Percentiles rank a stretch among this genome's conserved stretches.
These are phyloP conservation scores for Catharus minimus DNA, from an alignment of 2,113 vertebrate genomes.

Conservation along the genomic window DNA sequence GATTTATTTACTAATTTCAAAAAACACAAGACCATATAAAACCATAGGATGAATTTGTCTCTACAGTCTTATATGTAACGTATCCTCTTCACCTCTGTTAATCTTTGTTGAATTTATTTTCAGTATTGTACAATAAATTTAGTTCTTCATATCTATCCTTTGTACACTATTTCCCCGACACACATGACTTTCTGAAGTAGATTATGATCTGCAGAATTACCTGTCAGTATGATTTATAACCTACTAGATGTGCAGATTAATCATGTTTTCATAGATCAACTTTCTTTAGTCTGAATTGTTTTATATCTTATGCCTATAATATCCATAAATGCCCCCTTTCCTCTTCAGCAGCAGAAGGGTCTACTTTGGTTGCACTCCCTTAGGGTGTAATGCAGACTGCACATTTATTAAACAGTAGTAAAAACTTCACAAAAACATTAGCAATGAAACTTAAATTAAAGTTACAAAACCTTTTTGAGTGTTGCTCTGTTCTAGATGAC, in stretches of 20 bases:
- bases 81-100: background rate
- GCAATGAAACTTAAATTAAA: background rate
- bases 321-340: background rate
- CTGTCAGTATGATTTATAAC: background rate
- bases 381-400: background rate
- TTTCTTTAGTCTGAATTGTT: background rate
- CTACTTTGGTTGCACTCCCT: background rate
- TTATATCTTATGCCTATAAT: background rate
- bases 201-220: background rate
- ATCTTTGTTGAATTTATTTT: background rate
- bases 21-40: background rate
- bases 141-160: background rate
- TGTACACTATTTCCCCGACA: background rate
- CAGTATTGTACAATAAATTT: background rate
- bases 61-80: background rate
- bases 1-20: background rate
- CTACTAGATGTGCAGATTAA: background rate
- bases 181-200: background rate
- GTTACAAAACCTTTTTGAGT: background rate
- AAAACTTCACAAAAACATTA: background rate
- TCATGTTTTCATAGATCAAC: background rate
- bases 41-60: background rate
- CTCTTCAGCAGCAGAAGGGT: background rate
- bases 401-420: background rate
- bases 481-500: background rate